phyloP scores from a whole-genome alignment of 1,140 invertebrate genomes.

The Drosophila bocqueti region DNA sequence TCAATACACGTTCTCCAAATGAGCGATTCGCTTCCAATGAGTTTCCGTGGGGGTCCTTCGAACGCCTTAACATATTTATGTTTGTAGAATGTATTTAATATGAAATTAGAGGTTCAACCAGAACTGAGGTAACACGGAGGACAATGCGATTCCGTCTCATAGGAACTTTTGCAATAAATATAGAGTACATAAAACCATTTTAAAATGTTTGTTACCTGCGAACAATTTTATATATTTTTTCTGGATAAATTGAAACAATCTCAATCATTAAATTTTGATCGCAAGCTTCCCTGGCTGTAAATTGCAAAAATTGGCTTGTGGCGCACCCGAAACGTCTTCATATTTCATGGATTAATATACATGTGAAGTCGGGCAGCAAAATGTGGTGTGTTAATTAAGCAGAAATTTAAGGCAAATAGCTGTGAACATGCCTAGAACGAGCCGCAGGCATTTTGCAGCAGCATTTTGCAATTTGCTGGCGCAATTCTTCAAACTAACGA shows the following conservation, averaged over 20 bases:
- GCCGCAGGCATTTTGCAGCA: slow-evolving; percentile 48
- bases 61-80: neutral
- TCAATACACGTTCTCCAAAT: slow-evolving; percentile 1
- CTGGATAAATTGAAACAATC: neutral
- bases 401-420: slow-evolving; percentile 37
- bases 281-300: no score
- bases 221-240: neutral
- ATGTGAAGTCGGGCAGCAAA: slow-evolving; percentile 6
- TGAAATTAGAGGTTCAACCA: neutral
- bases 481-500: slow-evolving; percentile 42
- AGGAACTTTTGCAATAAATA: no score
- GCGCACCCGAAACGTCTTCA: neutral
- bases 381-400: slow-evolving; percentile 55
- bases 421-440: slow-evolving; percentile 14
- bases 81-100: neutral
- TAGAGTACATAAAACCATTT: no score
- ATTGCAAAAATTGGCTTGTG: neutral
- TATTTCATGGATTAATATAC: slow-evolving; percentile 4
- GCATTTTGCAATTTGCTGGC: slow-evolving; percentile 57
- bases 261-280: neutral
- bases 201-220: no score
- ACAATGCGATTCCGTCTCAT: no score
- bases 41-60: neutral
- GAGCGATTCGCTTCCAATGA: neutral
- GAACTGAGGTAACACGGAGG: neutral